Conservation (phyloP, 64 coral and sea anemone genomes). For the Platygyra sinensis region DNA sequence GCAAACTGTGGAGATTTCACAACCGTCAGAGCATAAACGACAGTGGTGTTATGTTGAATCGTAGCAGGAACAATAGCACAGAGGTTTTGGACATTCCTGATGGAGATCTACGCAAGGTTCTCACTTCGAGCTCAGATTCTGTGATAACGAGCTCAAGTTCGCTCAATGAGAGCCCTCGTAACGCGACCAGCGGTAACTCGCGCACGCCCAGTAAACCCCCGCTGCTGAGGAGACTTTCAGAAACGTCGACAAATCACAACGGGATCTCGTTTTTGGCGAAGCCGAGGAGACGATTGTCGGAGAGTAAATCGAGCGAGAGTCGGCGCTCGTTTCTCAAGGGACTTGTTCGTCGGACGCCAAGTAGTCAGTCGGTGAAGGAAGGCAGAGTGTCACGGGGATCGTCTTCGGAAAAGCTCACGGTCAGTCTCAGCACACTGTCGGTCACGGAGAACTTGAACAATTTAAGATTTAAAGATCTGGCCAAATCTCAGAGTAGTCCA, state of each 20-base stretch:
- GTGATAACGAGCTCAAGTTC: slow-evolving; percentile 63
- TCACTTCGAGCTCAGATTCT: slow-evolving; percentile 82
- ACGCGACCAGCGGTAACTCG: slow-evolving; percentile 31
- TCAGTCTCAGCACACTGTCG: slow-evolving; percentile 70
- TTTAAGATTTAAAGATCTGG: slow-evolving; percentile 47
- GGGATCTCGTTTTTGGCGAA: slow-evolving; percentile 26
- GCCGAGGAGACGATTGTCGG: slow-evolving; percentile 76
- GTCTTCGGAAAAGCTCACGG: slow-evolving; percentile 60
- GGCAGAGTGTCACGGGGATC: slow-evolving; percentile 48
- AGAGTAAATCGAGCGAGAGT: slow-evolving; percentile 57
- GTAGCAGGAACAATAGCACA: slow-evolving; percentile 58
- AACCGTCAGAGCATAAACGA: slow-evolving; percentile 64
- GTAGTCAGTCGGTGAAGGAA: slow-evolving; percentile 91
- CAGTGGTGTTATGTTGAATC: slow-evolving; percentile 41
- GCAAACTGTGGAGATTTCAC: slow-evolving; percentile 60
- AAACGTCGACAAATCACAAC: slow-evolving; percentile 59
- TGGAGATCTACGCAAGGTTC: neutral
- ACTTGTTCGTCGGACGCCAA: slow-evolving; percentile 75
- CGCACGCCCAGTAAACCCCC: slow-evolving; percentile 37
- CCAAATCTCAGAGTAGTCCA: slow-evolving; percentile 57
- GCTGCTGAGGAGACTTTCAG: slow-evolving; percentile 70
- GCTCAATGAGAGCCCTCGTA: slow-evolving; percentile 23
- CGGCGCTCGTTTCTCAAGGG: slow-evolving; percentile 79
- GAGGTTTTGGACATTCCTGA: slow-evolving; percentile 68
- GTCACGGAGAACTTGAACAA: slow-evolving; percentile 31